These are phyloP conservation scores for Ectobius pallidus DNA, from an alignment of 2,888 invertebrate genomes.

Conservation along the genomic window DNA sequence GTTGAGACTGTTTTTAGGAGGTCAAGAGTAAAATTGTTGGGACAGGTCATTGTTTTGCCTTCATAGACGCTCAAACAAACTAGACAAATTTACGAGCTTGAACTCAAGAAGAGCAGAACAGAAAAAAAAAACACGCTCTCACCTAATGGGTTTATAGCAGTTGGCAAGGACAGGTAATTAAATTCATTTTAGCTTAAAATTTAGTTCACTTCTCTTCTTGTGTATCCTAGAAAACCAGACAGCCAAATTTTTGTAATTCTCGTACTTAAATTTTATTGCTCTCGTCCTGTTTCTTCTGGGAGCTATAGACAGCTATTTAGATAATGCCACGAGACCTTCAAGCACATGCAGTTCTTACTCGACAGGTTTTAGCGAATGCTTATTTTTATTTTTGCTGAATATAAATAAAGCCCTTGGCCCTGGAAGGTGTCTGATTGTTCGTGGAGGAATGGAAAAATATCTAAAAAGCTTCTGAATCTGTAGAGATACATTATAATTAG, in stretches of 20 bases:
- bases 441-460: no score
- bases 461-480: no score
- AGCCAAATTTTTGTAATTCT: not conserved
- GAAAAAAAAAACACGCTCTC: not conserved
- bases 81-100: constrained; percentile 6
- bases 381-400: no score
- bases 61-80: not conserved
- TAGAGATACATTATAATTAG: no score
- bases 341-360: not conserved
- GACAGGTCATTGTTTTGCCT: not conserved
- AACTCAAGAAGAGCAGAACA: not conserved
- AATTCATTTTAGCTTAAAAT: constrained; percentile 2
- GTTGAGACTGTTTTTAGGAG: no score
- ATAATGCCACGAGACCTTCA: not conserved
- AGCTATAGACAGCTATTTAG: not conserved
- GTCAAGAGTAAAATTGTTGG: no score
- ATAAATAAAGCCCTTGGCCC: no score
- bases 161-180: constrained; percentile 2
- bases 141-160: not conserved
- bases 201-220: constrained; percentile 9
- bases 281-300: not conserved
- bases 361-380: no score
- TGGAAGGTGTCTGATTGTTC: no score
- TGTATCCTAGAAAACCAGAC: not conserved
- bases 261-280: constrained; percentile 2